Evolutionary conservation across 2,113 vertebrate genomes (phyloP).

Genomic region (Verasper variegatus): DNA sequence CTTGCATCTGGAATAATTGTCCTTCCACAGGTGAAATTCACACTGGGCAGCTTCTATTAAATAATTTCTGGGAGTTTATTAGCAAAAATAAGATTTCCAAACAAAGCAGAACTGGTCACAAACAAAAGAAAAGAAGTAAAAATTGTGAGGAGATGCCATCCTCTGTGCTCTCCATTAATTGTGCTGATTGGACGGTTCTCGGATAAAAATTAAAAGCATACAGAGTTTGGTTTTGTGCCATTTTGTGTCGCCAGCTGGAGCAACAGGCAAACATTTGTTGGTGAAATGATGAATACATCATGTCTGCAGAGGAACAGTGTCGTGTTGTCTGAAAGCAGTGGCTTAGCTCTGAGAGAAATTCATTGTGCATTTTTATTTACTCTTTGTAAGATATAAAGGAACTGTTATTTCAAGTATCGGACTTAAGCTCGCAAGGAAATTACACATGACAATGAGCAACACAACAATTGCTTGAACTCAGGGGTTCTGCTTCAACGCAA

Average conservation of each 20-base stretch:
- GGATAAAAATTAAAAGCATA: neutral
- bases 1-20: slow-evolving; percentile 25
- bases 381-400: slow-evolving; percentile 29
- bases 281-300: slow-evolving; percentile 7
- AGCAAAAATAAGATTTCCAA: neutral
- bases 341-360: neutral
- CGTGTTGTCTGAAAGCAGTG: slow-evolving; percentile 7
- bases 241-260: neutral
- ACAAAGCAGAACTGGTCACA: slow-evolving; percentile 7
- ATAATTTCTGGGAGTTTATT: slow-evolving; percentile 3
- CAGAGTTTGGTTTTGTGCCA: neutral
- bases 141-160: neutral
- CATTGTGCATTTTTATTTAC: slow-evolving; percentile 7
- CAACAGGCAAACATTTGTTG: slow-evolving; percentile 1
- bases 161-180: neutral
- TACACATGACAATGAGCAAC: slow-evolving; percentile 53
- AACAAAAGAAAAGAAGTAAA: neutral
- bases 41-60: neutral
- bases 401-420: slow-evolving; percentile 25
- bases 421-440: slow-evolving; percentile 33
- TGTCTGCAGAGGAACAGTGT: neutral
- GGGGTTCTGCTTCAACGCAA: slow-evolving; percentile 58
- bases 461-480: slow-evolving; percentile 42
- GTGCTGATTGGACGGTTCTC: neutral
- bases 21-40: slow-evolving; percentile 6